phyloP scores from a whole-genome alignment of 2,113 vertebrate species.

The Prinia subflava region DNA sequence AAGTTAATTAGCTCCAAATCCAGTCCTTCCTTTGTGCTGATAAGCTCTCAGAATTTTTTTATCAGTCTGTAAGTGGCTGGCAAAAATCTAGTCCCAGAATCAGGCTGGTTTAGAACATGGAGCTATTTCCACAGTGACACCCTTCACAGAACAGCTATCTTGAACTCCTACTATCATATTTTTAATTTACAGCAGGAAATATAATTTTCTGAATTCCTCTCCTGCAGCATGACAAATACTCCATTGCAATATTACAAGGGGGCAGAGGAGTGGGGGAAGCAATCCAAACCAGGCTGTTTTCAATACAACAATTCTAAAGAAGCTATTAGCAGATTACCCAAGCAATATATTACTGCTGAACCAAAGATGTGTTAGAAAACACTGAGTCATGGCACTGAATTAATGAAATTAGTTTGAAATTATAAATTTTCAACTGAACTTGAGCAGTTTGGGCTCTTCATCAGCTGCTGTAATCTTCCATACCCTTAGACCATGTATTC shows the following conservation, averaged over 20 bases:
- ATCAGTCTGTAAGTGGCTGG: neutral
- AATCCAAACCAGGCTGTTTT: neutral
- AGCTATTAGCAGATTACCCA: conserved; percentile 28
- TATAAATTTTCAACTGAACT: neutral
- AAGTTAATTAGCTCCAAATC: conserved; percentile 18
- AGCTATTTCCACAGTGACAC: neutral
- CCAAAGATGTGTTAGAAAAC: neutral
- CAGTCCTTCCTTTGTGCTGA: neutral
- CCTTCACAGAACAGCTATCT: neutral
- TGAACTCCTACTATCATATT: neutral
- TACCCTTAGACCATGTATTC: neutral
- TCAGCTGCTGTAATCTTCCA: neutral
- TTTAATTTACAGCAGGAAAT: neutral
- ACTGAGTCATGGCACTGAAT: conserved; percentile 16
- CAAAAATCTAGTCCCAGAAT: neutral
- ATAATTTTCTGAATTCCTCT: neutral
- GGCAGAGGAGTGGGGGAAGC: neutral
- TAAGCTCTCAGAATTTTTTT: neutral
- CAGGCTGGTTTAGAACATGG: neutral
- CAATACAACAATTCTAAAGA: neutral
- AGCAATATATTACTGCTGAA: conserved; percentile 18
- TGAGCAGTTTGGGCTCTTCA: neutral
- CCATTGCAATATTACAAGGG: neutral
- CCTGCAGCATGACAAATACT: neutral
- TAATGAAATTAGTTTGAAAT: conserved; percentile 35